Percentiles rank a stretch among this genome's conserved stretches.
Evolutionary conservation across 2,113 vertebrate species (phyloP).

Genomic region (Sinosuthora webbiana): DNA sequence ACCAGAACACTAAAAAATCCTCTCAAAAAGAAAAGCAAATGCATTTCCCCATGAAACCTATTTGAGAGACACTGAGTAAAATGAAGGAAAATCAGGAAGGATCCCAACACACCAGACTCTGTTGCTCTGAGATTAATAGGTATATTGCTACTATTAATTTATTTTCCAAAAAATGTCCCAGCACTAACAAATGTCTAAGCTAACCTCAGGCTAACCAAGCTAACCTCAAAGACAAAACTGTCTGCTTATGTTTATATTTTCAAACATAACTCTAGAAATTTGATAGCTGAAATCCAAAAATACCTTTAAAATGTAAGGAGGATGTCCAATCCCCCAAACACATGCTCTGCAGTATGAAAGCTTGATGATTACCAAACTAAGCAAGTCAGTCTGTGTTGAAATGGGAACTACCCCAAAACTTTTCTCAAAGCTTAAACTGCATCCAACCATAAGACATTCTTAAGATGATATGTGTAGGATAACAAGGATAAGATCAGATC

Average conservation of each 20-base stretch:
- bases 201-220: not conserved
- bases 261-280: not conserved
- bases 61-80: not conserved
- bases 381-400: not conserved
- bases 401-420: not conserved
- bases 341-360: not conserved
- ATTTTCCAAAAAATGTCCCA: not conserved
- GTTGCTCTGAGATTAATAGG: not conserved
- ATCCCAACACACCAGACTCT: not conserved
- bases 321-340: not conserved
- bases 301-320: constrained; percentile 4
- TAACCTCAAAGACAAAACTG: constrained; percentile 14
- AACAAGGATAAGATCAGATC: not conserved
- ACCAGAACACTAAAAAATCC: constrained; percentile 57
- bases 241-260: not conserved
- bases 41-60: not conserved
- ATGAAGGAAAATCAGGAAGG: not conserved
- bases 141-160: constrained; percentile 1
- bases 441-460: not conserved
- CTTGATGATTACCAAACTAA: not conserved
- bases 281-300: constrained; percentile 12
- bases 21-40: not conserved
- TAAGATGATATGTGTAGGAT: not conserved
- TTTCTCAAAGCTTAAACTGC: not conserved
- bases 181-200: not conserved